phyloP scores from a whole-genome alignment of 2,797 vertebrate genomes.

The Kryptopterus vitreolus region DNA sequence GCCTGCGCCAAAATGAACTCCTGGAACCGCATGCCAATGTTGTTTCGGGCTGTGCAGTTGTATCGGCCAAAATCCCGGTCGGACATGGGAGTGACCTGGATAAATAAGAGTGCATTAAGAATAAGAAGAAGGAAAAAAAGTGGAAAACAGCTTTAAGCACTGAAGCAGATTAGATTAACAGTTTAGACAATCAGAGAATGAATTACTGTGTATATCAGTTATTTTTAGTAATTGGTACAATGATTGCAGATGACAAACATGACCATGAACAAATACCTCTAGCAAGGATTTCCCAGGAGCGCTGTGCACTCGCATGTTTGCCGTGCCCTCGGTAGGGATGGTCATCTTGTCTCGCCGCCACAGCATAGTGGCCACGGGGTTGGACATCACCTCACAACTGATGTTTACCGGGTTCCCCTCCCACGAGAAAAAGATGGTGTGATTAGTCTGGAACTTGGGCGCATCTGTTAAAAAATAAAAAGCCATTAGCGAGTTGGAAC shows the following conservation, averaged over 20 bases:
- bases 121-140: too few relatives aligned
- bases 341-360: slow-evolving; percentile 91
- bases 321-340: slow-evolving; percentile 82
- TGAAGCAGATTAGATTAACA: slow-evolving; percentile 7
- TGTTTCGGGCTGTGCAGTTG: slow-evolving; percentile 95
- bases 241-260: neutral
- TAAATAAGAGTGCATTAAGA: slow-evolving; percentile 8
- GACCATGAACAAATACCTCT: slow-evolving; percentile 75
- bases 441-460: slow-evolving; percentile 92
- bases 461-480: slow-evolving; percentile 77
- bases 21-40: slow-evolving; percentile 89
- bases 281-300: slow-evolving; percentile 84
- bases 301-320: slow-evolving; percentile 83
- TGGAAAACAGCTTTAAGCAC: neutral
- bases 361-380: slow-evolving; percentile 88
- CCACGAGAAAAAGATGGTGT: slow-evolving; percentile 95
- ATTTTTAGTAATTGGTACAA: slow-evolving; percentile 5
- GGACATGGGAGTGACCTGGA: slow-evolving; percentile 89
- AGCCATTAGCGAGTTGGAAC: slow-evolving; percentile 15
- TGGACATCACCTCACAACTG: slow-evolving; percentile 92
- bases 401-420: slow-evolving; percentile 98
- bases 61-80: slow-evolving; percentile 95
- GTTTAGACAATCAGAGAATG: slow-evolving; percentile 4
- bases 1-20: slow-evolving; percentile 94
- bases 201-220: slow-evolving; percentile 1